These are phyloP conservation scores for Sebastes cheni DNA, from an alignment of 2,797 vertebrate species.

Conservation along the genomic window DNA sequence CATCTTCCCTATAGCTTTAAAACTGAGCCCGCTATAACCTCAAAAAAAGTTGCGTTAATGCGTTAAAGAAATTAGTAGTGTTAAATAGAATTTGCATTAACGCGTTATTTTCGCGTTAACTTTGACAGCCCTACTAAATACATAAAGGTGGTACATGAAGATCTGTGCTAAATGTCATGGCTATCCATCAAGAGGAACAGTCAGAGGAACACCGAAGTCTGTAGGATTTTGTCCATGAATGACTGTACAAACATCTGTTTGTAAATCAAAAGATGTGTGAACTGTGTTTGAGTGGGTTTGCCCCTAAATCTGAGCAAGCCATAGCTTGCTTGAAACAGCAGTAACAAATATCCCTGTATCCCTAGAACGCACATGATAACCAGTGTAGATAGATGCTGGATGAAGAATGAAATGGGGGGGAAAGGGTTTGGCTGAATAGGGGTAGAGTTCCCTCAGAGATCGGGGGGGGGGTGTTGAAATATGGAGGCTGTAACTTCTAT, in stretches of 20 bases:
- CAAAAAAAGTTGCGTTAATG: no score
- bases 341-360: background rate
- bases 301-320: background rate
- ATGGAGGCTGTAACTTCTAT: constrained; percentile 39
- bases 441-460: constrained; percentile 39
- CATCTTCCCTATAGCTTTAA: no score
- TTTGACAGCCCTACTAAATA: no score
- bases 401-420: background rate
- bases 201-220: background rate
- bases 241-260: background rate
- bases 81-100: no score
- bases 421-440: background rate
- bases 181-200: background rate
- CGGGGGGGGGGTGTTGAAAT: constrained; percentile 25
- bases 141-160: no score
- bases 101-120: no score
- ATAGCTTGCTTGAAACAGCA: background rate
- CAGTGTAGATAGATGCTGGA: background rate
- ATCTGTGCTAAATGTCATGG: no score
- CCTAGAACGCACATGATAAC: background rate
- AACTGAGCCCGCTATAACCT: no score
- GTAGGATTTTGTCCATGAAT: background rate
- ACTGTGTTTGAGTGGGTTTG: background rate
- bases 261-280: background rate
- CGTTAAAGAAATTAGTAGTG: no score